phyloP scores from a whole-genome alignment of 2,113 vertebrate species.

The Lathamus discolor region DNA sequence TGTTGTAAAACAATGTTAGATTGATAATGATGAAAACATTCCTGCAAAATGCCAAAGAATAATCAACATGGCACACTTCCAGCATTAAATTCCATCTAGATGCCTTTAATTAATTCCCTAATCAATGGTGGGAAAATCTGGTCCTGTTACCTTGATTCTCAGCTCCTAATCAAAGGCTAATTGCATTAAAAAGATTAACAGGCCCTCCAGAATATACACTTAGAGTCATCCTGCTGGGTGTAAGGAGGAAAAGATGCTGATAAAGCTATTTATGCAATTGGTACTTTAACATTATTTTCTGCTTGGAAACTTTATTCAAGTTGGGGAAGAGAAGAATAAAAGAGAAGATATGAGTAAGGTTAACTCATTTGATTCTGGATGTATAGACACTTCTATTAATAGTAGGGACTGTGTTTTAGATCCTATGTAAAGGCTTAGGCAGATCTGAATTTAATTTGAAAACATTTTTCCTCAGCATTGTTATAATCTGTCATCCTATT shows the following conservation, averaged over 20 bases:
- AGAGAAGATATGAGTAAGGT: neutral
- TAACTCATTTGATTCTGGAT: neutral
- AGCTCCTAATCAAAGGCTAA: conserved; percentile 69
- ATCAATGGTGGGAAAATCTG: conserved; percentile 58
- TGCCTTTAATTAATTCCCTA: conserved; percentile 73
- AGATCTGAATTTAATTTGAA: neutral
- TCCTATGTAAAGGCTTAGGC: neutral
- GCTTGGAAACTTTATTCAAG: neutral
- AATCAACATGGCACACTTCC: conserved; percentile 50
- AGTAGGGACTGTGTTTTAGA: neutral
- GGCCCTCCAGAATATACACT: conserved; percentile 36
- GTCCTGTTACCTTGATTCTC: conserved; percentile 65
- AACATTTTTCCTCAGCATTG: neutral
- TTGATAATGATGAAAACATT: conserved; percentile 11
- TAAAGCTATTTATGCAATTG: neutral
- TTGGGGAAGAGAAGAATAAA: neutral
- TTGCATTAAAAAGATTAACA: conserved; percentile 71
- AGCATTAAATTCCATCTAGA: conserved; percentile 44
- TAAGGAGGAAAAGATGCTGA: neutral
- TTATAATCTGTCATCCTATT: neutral
- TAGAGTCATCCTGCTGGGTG: conserved; percentile 26
- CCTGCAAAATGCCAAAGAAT: conserved; percentile 27
- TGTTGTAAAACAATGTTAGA: neutral
- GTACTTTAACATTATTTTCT: neutral
- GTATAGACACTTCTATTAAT: neutral